Base-by-base conservation (phyloP, 1,140 invertebrate genomes). In the Pseudomyrmex flavicornis region DNA sequence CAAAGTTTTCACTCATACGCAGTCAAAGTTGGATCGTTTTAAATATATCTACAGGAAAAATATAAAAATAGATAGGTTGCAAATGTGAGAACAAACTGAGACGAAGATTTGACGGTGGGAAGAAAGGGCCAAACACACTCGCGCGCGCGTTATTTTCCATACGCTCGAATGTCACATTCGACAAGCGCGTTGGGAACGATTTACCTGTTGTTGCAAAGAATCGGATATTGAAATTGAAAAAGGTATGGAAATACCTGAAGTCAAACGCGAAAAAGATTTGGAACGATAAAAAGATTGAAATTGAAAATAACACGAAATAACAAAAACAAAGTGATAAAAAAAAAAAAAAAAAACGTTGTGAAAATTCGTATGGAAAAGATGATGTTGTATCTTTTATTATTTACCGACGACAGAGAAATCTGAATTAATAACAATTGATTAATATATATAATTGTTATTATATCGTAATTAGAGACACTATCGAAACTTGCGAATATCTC, bases 201-300 rank as follows among this genome's bases (percentile, higher is more conserved):
- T 70, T 79, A 72, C 76, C 44, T 26, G 76, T 80, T 80, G 66
- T 80, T 66, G 56, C 54, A 46, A 70, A 72, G 66, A 80, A 80
- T 93, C 91, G 91, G 91, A 92, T 93, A 91, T 84, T 85, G 90
- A 93, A 92, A 92, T 93, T 93, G 92, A 88, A 89, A 84, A 90
- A 85, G 90, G 91, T 17, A 17, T 89, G 91, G 91, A 92, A 93
- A 92, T 92, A 89, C 89, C 91, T 91, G 90, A 87, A 89, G 88
- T 88, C 88, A 89, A 82, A 5, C 35, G 15, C 59, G 82, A 74
- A 66, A 69, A 73, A 83, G 83, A 90, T 84, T 85, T 65, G 69
- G 12, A 2, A 22, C 52, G 15, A 79, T 80, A 20, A 80, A 80
- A 20, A 7, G 5, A 72, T 80, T 26, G 44, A 48, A 26, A 70